phyloP scores from a whole-genome alignment of 2,113 vertebrate species.

The Callopanchax toddi region DNA sequence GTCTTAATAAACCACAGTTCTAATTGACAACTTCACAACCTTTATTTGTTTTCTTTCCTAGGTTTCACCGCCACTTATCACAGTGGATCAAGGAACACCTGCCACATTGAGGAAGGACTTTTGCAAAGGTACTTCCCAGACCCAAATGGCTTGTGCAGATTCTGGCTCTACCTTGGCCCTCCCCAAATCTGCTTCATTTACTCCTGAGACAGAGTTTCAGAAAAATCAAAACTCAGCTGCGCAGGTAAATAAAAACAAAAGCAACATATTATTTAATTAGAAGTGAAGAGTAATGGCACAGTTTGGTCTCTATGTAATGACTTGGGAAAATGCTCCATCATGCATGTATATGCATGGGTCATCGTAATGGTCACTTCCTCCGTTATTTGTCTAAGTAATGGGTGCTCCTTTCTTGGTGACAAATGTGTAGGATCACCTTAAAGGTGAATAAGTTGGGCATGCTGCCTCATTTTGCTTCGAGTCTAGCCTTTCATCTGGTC shows the following conservation, averaged over 20 bases:
- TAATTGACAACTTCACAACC: not conserved
- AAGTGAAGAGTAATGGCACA: not conserved
- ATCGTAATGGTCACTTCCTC: not conserved
- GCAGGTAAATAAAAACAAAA: conserved; percentile 57
- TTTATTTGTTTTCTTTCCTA: conserved; percentile 18
- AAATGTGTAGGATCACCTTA: not conserved
- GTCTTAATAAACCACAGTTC: not conserved
- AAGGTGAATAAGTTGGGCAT: not conserved
- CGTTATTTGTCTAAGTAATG: not conserved
- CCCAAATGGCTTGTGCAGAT: conserved; percentile 3
- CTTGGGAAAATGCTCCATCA: not conserved
- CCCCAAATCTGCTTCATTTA: conserved; percentile 64
- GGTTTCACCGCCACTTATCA: conserved; percentile 46
- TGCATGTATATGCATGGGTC: not conserved
- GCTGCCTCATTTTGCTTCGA: too few species aligned
- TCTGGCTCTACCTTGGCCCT: conserved; percentile 19
- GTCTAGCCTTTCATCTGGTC: too few species aligned
- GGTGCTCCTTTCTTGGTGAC: not conserved
- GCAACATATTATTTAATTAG: not conserved
- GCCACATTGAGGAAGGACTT: conserved; percentile 40
- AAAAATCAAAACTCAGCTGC: conserved; percentile 36
- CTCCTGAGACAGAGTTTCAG: conserved; percentile 44
- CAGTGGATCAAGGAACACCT: conserved; percentile 54
- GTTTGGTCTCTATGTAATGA: not conserved
- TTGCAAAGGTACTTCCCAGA: conserved; percentile 23